Conservation (phyloP, 2,797 vertebrate species). For the Hoplostethus atlanticus region DNA sequence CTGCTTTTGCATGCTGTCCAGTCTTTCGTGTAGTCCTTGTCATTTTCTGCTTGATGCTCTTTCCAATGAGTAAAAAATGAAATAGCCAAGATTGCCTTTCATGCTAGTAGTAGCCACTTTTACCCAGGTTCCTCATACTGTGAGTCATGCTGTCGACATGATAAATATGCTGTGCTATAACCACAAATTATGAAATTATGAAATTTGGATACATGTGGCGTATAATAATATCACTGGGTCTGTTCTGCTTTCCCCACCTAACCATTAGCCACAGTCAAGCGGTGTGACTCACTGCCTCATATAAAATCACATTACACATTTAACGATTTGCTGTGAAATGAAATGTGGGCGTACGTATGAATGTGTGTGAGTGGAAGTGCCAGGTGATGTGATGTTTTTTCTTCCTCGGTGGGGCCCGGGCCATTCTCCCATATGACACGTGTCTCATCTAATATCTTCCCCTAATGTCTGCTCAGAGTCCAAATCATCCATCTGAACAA, state of each 20-base stretch:
- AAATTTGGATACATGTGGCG: neutral
- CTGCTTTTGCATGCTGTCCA: neutral
- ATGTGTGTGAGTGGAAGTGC: conserved; percentile 34
- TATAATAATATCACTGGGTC: neutral
- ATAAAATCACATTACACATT: conserved; percentile 28
- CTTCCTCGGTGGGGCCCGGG: conserved; percentile 47
- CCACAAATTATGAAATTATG: neutral
- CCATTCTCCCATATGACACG: conserved; percentile 59
- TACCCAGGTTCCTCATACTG: too few species aligned
- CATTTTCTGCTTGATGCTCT: neutral
- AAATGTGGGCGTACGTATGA: conserved; percentile 1
- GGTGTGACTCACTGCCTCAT: conserved; percentile 26
- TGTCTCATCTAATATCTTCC: conserved; percentile 52
- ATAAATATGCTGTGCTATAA: neutral
- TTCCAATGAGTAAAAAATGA: neutral
- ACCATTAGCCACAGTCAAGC: neutral
- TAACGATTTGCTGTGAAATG: conserved; percentile 10
- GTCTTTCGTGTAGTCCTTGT: too few species aligned
- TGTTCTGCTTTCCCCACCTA: neutral
- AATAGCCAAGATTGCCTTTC: too few species aligned
- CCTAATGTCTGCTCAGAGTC: conserved; percentile 65
- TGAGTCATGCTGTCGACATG: neutral
- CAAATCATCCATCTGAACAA: conserved; percentile 68
- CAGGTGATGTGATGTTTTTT: conserved; percentile 53
- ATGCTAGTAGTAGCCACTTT: too few species aligned